Evolutionary conservation across 2,113 vertebrate species (phyloP), one percentile per base, ranked within the genome.

Genomic region (Megaceryle maxima): DNA sequence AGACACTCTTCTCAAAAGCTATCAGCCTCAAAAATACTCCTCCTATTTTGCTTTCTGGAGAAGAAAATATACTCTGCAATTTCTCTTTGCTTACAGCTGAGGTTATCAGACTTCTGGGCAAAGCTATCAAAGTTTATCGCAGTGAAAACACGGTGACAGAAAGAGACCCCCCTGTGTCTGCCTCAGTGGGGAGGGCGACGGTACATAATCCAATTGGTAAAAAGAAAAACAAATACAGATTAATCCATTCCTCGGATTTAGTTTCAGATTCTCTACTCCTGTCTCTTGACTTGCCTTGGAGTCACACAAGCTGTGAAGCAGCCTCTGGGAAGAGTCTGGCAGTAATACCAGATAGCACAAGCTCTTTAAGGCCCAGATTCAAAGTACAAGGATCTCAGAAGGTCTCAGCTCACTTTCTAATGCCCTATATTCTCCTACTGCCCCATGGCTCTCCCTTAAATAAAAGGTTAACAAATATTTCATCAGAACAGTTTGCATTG

Each of bases 181-280:
- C 33, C 20, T 63, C 2, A 1, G 37, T 8, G 13, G 35, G 39
- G 51, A 92, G 75, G 29, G 28, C 62, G 72, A 8, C 2, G 16
- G 35, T 2, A 18, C 8, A 24, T 13, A 51, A 82, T 5, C 8
- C 21, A 31, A 25, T 0, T 0, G 2, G 19, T 3, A 37, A 59
- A 63, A 76, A 69, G 39, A 31, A 51, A 60, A 73, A 70, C 35
- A 84, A 88, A 89, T 5, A 10, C 46, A 59, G 41, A 28, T 19
- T 0, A 83, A 83, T 31, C 68, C 56, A 22, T 25, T 60, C 21
- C 48, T 72, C 8, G 1, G 33, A 35, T 75, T 70, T 15, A 69
- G 55, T 53, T 74, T 69, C 64, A 67, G 46, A 22, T 59, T 67
- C 77, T 55, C 55, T 59, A 11, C 24, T 75, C 55, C 0, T 8